phyloP scores from a whole-genome alignment of 2,113 vertebrate species.

The Symphodus melops region DNA sequence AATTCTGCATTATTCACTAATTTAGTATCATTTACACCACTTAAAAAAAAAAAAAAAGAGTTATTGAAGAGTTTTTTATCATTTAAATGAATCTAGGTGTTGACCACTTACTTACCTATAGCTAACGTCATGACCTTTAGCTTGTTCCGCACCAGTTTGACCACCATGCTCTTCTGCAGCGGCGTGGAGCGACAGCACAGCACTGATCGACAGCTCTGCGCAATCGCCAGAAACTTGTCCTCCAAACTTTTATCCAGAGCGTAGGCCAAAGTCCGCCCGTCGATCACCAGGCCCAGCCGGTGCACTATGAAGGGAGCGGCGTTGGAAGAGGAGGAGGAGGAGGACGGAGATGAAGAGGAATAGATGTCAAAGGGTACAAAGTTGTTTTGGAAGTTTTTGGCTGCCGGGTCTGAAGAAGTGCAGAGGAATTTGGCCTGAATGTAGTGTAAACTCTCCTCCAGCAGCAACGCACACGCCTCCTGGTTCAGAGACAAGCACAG shows the following conservation, averaged over 20 bases:
- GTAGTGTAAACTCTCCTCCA: constrained; percentile 92
- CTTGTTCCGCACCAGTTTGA: constrained; percentile 95
- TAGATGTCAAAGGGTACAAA: constrained; percentile 76
- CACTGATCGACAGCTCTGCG: constrained; percentile 90
- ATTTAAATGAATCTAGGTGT: not conserved
- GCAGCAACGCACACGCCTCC: constrained; percentile 91
- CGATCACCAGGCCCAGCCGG: constrained; percentile 91
- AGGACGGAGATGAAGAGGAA: constrained; percentile 52
- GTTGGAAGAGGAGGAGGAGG: constrained; percentile 62
- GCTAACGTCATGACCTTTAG: constrained; percentile 98
- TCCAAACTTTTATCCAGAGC: constrained; percentile 91
- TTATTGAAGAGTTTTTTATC: not conserved
- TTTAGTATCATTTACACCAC: no score
- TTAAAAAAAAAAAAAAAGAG: not conserved
- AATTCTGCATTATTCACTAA: no score
- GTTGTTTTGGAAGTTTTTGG: constrained; percentile 72
- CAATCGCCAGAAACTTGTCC: constrained; percentile 93
- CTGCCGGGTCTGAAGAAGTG: constrained; percentile 66
- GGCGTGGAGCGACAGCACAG: constrained; percentile 96
- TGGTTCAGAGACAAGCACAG: constrained; percentile 72
- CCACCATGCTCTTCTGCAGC: constrained; percentile 98
- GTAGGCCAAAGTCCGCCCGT: constrained; percentile 93
- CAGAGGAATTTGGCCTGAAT: constrained; percentile 87
- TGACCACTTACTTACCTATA: constrained; percentile 84
- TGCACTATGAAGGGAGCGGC: constrained; percentile 73